phyloP scores from a whole-genome alignment of 2,888 invertebrate genomes.

The Pantelozetes paolii region DNA sequence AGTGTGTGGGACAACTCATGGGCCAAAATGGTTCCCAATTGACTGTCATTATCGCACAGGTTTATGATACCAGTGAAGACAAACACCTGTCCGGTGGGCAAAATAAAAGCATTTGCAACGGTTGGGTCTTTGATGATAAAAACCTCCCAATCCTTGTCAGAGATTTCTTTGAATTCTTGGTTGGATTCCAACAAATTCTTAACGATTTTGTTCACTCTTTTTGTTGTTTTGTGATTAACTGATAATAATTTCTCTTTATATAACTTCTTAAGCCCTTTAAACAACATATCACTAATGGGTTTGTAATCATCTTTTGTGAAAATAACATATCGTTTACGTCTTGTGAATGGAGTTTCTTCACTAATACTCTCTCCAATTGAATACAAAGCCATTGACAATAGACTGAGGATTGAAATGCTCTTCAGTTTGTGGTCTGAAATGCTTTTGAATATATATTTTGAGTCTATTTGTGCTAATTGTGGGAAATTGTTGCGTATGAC shows the following conservation, averaged over 20 bases:
- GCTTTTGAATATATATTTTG: background rate
- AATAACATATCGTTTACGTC: background rate
- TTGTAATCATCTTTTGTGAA: background rate
- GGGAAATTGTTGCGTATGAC: background rate
- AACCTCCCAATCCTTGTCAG: slow-evolving; percentile 56
- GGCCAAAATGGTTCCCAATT: slow-evolving; percentile 59
- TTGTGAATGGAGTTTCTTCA: slow-evolving; percentile 7
- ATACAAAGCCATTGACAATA: background rate
- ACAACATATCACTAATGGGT: background rate
- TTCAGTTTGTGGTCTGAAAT: background rate
- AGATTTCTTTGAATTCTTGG: slow-evolving; percentile 55
- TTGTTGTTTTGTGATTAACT: slow-evolving; percentile 50
- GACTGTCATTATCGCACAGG: slow-evolving; percentile 57
- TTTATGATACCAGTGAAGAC: slow-evolving; percentile 59
- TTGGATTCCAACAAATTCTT: slow-evolving; percentile 55
- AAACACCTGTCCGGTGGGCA: slow-evolving; percentile 61
- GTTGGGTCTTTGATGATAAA: slow-evolving; percentile 55
- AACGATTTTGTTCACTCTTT: slow-evolving; percentile 53
- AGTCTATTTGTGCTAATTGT: background rate
- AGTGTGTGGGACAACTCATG: slow-evolving; percentile 63
- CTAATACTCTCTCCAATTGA: background rate
- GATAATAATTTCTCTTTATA: background rate
- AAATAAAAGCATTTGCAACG: slow-evolving; percentile 58
- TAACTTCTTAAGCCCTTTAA: background rate
- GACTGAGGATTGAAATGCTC: background rate